These are phyloP conservation scores for Pocillopora grandis DNA, from an alignment of 92 coral and sea anemone genomes.

Conservation along the genomic window DNA sequence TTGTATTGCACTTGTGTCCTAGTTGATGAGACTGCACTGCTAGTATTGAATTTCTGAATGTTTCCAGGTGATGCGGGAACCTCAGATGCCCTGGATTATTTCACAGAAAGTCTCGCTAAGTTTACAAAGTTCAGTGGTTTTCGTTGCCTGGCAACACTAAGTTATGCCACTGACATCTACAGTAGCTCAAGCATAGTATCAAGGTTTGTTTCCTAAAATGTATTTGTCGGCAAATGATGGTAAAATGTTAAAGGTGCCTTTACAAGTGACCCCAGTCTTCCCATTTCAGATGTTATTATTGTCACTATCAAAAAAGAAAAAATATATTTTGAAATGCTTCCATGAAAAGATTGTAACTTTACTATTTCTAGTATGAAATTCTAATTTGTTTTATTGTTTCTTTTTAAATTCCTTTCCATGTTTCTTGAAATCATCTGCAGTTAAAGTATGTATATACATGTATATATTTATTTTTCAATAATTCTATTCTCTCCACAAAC, in stretches of 20 bases:
- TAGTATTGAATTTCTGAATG: neutral
- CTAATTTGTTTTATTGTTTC: neutral
- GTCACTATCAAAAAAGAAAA: too few species aligned
- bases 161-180: constrained; percentile 95
- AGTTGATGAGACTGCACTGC: neutral
- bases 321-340: too few species aligned
- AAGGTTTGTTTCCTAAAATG: constrained; percentile 49
- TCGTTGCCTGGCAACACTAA: constrained; percentile 92
- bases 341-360: too few species aligned
- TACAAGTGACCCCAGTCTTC: too few species aligned
- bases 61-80: constrained; percentile 67
- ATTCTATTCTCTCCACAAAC: constrained; percentile 1
- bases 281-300: too few species aligned
- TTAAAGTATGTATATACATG: neutral
- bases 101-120: constrained; percentile 96
- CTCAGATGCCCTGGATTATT: constrained; percentile 87
- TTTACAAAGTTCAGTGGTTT: constrained; percentile 97
- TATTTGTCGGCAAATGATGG: neutral
- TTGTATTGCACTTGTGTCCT: neutral
- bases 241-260: too few species aligned
- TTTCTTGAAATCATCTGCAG: neutral
- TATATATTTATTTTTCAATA: neutral
- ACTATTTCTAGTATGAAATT: too few species aligned
- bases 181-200: constrained; percentile 97
- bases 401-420: neutral